Base-by-base conservation (phyloP, 53 echinoderm and acorn worm genomes). In the Paracentrotus lividus region DNA sequence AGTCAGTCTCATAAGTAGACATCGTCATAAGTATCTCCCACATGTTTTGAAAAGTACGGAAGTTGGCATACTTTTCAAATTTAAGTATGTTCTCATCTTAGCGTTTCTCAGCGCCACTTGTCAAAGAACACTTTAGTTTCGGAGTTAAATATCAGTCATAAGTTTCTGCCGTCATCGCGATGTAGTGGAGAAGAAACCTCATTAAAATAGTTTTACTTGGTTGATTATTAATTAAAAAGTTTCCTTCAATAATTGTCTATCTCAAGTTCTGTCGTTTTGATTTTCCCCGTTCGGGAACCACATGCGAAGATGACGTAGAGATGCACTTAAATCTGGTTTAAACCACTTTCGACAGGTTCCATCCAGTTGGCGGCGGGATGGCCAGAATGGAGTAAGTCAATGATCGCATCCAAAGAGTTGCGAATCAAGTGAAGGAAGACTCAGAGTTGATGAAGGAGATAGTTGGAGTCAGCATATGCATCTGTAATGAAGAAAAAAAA, bases 361-460 rank as follows among this genome's bases (percentile, higher is more conserved):
- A 81, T 45, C 81, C 26, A 33, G 27, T 45, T 47, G 24, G n/a
- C 26, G 27, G 10, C 3, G 81, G 24, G 44, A 26, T 2, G 23
- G 45, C 47, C n/a, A 7, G 9, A n/a, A 24, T 21, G 3, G 38
- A 32, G 0, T 4, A 52, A 7, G 49, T n/a, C n/a, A n/a, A 65
- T 3, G 27, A 68, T n/a, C 33, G 13, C 69, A 69, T 69, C 16
- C 69, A 15, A 34, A 69, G 69, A 69, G 69, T 69, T 69, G 33
- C 21, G 24, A 24, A 2, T 81, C 81, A 45, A n/a, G 33, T 34
- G 24, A 6, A 42, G 42, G 44, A 81, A 49, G 81, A 81, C 27
- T 81, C 81, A 81, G 81, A 81, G 81, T 47, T 81, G 81, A 47
- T 72, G 72, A 16, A 72, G 72, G 8, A 81, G 81, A 81, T 81